Base-by-base conservation (phyloP, 2,797 vertebrate genomes). In the Bradypodion ventrale region DNA sequence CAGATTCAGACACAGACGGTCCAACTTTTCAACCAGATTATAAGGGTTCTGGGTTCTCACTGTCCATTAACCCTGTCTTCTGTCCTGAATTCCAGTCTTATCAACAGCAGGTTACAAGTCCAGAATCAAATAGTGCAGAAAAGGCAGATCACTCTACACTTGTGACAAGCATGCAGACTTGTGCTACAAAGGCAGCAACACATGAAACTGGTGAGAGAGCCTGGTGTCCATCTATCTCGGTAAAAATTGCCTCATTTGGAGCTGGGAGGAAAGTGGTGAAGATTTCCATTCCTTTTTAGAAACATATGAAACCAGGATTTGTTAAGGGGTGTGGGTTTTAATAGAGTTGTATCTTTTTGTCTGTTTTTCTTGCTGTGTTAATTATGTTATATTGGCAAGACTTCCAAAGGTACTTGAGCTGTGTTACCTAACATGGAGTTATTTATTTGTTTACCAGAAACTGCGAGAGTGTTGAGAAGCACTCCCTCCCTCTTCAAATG, bases 251-350 rank as follows among this genome's bases (percentile, higher is more conserved):
- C 0, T 85, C 94, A 35, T 92, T 92, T 87, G 93, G 85, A 82
- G 69, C 91, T 83, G 94, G 91, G 70, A 95, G 94, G 79, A 94
- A 77, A 86, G 94, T 93, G 65, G 94, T 95, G 85, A 95, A 95
- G 87, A 95, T 95, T 87, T 95, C 91, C 37, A 93, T 95, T 89
- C 94, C 94, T 15, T 95, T 95, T 89, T 94, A 95, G 89, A 78
- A 87, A 83, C 12, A 1, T 29, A 7, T 60, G 27, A 40, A 66
- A 80, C 16, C 44, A 66, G 62, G 25, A 42, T 69, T 5, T 0
- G 1, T 88, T 75, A 72, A 74, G 63, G 52, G 80, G 87, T 25
- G 23, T 87, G 72, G 70, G 7, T 52, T 29, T 69, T n/a, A 16
- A 42, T 7, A 42, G 9, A 56, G 79, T 37, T 65, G 19, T 23